These are phyloP conservation scores for Brachyhypopomus gauderio DNA, from an alignment of 2,113 vertebrate species.

Conservation along the genomic window DNA sequence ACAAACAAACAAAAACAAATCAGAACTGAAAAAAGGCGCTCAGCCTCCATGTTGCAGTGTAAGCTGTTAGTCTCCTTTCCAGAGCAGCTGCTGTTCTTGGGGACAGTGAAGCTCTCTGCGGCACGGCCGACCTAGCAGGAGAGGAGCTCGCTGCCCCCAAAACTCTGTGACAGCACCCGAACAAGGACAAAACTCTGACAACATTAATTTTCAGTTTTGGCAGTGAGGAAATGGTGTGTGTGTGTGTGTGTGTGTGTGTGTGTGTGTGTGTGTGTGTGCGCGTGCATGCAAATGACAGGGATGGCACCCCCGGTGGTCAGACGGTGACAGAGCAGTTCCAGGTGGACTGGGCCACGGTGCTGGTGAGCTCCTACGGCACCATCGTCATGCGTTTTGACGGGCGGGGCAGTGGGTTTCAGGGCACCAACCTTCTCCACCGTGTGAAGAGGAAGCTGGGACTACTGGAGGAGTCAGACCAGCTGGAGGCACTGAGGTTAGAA, in stretches of 20 bases:
- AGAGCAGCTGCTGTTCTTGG: neutral
- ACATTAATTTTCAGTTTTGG: neutral
- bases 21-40: no score
- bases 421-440: constrained; percentile 90
- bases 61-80: constrained; percentile 5
- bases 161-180: neutral
- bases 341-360: constrained; percentile 87
- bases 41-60: neutral
- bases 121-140: neutral
- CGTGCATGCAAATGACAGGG: constrained; percentile 68
- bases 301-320: constrained; percentile 89
- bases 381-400: constrained; percentile 90
- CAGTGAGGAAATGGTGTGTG: neutral
- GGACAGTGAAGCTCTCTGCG: neutral
- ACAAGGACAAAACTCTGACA: neutral
- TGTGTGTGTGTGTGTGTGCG: neutral
- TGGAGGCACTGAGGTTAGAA: constrained; percentile 85
- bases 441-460: constrained; percentile 81
- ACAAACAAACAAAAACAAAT: no score
- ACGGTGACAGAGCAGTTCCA: constrained; percentile 87
- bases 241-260: neutral
- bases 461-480: constrained; percentile 87
- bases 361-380: constrained; percentile 88
- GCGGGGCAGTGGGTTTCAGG: constrained; percentile 92
- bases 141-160: neutral